phyloP scores from a whole-genome alignment of 2,113 vertebrate species.

The Toxotes chatareus region DNA sequence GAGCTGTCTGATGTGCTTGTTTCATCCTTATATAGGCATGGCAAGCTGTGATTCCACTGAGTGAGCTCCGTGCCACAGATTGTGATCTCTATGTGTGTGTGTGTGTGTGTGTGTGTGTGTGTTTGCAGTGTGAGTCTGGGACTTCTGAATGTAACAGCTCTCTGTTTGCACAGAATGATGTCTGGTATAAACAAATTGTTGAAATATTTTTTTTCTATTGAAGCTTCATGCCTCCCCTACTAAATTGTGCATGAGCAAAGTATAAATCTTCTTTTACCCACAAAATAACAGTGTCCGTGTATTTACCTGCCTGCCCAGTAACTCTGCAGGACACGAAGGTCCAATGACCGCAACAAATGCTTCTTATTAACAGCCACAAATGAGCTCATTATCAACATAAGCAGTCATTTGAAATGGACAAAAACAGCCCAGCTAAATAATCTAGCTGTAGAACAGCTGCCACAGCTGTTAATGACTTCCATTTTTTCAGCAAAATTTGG shows the following conservation, averaged over 20 bases:
- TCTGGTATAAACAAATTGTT: constrained; percentile 15
- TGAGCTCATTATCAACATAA: background rate
- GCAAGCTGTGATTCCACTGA: constrained; percentile 39
- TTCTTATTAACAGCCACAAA: background rate
- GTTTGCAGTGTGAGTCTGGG: constrained; percentile 25
- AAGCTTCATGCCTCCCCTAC: background rate
- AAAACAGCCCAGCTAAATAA: background rate
- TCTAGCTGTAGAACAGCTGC: background rate
- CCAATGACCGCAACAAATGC: background rate
- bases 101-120: constrained; percentile 10
- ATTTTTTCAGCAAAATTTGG: no score
- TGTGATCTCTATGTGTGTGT: background rate
- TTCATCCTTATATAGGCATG: constrained; percentile 78
- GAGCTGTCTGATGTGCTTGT: constrained; percentile 56
- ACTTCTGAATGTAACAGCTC: constrained; percentile 33
- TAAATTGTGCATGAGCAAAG: background rate
- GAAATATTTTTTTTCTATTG: background rate
- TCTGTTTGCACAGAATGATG: constrained; percentile 26
- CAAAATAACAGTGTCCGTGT: background rate
- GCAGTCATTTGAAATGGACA: background rate
- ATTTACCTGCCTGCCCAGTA: background rate
- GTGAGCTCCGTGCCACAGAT: constrained; percentile 17
- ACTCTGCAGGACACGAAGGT: background rate
- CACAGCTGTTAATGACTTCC: no score
- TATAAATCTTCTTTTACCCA: background rate